Evolutionary conservation across 2,113 vertebrate genomes (phyloP).

Genomic region (Abramis brama): DNA sequence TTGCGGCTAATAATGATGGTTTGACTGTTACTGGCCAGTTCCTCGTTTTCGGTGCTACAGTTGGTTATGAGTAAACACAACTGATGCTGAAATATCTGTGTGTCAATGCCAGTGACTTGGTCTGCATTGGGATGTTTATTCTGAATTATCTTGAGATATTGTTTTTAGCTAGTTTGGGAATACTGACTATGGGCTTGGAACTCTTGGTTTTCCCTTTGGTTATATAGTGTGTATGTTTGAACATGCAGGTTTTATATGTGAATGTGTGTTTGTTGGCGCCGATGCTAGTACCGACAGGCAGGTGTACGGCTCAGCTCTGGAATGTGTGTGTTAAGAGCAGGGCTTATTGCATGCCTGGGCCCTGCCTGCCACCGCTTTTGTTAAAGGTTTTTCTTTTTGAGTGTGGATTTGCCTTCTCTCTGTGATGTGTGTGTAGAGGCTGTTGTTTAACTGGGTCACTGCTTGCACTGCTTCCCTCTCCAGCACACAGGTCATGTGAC

Average conservation of each 20-base stretch:
- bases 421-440: constrained; percentile 34
- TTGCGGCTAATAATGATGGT: not conserved
- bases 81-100: not conserved
- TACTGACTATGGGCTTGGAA: not conserved
- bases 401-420: constrained; percentile 43
- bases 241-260: constrained; percentile 14
- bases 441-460: constrained; percentile 73
- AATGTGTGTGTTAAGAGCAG: constrained; percentile 73
- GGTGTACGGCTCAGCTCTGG: constrained; percentile 65
- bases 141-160: not conserved
- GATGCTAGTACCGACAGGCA: constrained; percentile 72
- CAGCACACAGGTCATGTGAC: constrained; percentile 36
- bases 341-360: constrained; percentile 70
- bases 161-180: not conserved
- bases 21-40: not conserved
- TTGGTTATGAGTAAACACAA: not conserved
- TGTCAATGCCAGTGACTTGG: not conserved
- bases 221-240: constrained; percentile 13
- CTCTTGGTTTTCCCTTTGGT: not conserved
- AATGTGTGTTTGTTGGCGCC: constrained; percentile 17
- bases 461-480: constrained; percentile 51
- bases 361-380: constrained; percentile 69
- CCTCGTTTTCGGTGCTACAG: not conserved
- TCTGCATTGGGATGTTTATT: not conserved
- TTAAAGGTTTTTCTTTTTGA: constrained; percentile 48